Evolutionary conservation across 2,797 vertebrate genomes (phyloP).

Genomic region (Scyliorhinus canicula): DNA sequence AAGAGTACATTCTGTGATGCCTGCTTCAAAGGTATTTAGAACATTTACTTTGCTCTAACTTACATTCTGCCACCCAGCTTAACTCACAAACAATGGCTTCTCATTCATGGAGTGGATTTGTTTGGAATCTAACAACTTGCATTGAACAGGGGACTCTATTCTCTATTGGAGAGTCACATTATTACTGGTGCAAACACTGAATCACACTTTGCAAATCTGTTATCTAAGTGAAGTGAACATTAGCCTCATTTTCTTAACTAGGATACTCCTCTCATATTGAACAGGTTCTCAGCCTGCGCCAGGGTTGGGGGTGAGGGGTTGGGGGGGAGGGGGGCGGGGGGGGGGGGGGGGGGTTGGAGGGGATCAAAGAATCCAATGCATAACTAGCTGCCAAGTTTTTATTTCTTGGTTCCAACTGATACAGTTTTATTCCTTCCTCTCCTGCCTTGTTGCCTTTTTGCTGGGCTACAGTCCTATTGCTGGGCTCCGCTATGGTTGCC

Average conservation of each 20-base stretch:
- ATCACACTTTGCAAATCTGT: neutral
- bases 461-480: neutral
- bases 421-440: neutral
- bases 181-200: neutral
- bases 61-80: constrained; percentile 22
- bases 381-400: neutral
- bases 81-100: neutral
- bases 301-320: too few relatives aligned
- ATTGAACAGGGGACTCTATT: neutral
- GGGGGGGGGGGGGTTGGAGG: too few relatives aligned
- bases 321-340: too few relatives aligned
- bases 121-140: neutral
- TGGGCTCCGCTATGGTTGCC: neutral
- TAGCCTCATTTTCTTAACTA: neutral
- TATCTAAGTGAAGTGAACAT: constrained; percentile 1
- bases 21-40: neutral
- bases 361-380: neutral
- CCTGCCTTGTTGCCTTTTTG: neutral
- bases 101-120: constrained; percentile 26
- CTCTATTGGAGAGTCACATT: neutral
- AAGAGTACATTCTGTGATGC: constrained; percentile 7
- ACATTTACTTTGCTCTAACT: constrained; percentile 6
- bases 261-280: neutral
- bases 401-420: neutral
- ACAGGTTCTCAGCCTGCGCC: neutral